Evolutionary conservation across 2,888 invertebrate genomes (phyloP).

Genomic region (Drosophila cracens): DNA sequence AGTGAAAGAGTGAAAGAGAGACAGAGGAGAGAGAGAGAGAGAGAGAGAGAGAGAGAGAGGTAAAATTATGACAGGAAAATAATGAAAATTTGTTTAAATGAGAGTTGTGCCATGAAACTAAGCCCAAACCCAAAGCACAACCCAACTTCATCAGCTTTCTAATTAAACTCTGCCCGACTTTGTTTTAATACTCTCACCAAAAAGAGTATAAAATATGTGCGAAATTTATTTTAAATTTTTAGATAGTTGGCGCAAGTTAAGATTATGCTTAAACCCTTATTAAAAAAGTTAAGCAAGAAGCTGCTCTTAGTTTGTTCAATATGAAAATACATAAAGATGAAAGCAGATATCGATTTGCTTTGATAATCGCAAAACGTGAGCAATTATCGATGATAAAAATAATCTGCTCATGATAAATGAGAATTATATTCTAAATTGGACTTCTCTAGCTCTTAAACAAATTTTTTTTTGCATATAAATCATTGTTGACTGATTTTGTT

Average conservation of each 20-base stretch:
- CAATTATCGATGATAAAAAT: not conserved
- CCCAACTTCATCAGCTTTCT: not conserved
- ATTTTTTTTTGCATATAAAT: not conserved
- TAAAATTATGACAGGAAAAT: conserved; percentile 63
- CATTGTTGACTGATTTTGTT: not conserved
- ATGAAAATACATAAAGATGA: not conserved
- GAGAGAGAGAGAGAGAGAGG: not conserved
- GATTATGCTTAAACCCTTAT: not conserved
- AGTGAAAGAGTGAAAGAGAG: not conserved
- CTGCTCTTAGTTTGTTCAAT: not conserved
- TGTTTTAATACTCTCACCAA: conserved; percentile 28
- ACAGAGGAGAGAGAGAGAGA: conserved; percentile 12
- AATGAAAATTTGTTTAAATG: conserved; percentile 73
- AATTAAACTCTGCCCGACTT: conserved; percentile 4
- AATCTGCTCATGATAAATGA: not conserved
- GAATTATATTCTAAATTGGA: not conserved
- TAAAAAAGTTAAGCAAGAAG: not conserved
- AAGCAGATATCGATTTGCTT: not conserved
- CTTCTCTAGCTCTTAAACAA: not conserved
- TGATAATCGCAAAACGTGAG: not conserved
- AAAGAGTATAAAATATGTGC: not conserved
- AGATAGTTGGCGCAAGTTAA: not conserved
- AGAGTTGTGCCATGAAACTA: conserved; percentile 41
- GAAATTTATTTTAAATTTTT: not conserved
- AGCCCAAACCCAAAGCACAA: conserved; percentile 6